phyloP scores from a whole-genome alignment of 2,888 invertebrate genomes.

The Oligia fasciuncula region DNA sequence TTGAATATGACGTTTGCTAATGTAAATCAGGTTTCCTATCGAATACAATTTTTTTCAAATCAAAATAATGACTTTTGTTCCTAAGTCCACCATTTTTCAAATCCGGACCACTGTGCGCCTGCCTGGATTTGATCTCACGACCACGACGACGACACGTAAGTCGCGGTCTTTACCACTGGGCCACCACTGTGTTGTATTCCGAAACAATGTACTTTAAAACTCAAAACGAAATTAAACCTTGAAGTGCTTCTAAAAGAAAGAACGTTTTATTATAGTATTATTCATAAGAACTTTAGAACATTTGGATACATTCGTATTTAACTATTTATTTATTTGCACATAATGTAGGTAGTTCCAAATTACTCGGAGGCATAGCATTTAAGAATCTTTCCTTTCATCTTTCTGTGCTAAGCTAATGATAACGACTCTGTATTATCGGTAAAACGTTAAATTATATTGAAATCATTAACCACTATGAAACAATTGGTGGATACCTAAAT shows the following conservation, averaged over 20 bases:
- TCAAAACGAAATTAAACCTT: too few species aligned
- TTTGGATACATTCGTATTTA: not conserved
- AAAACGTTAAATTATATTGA: not conserved
- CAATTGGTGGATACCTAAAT: not conserved
- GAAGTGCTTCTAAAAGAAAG: too few species aligned
- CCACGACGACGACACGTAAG: not conserved
- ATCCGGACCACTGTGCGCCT: too few species aligned
- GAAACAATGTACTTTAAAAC: too few species aligned
- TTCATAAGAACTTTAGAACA: not conserved
- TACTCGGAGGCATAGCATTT: not conserved
- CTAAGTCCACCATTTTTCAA: too few species aligned
- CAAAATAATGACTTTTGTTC: too few species aligned
- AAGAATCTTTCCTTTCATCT: not conserved
- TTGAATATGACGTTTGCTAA: too few species aligned
- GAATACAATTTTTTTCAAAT: too few species aligned
- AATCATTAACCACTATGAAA: not conserved
- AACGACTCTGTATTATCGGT: too few species aligned
- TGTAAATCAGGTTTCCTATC: too few species aligned
- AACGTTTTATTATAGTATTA: too few species aligned
- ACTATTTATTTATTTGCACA: not conserved
- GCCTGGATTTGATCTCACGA: not conserved
- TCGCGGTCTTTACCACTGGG: not conserved
- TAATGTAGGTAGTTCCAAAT: too few species aligned
- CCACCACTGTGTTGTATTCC: not conserved
- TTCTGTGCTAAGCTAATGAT: not conserved